Percentiles rank a stretch among this genome's conserved stretches.
phyloP scores from a whole-genome alignment of 2,888 invertebrate genomes.

The Hydraecia micacea region DNA sequence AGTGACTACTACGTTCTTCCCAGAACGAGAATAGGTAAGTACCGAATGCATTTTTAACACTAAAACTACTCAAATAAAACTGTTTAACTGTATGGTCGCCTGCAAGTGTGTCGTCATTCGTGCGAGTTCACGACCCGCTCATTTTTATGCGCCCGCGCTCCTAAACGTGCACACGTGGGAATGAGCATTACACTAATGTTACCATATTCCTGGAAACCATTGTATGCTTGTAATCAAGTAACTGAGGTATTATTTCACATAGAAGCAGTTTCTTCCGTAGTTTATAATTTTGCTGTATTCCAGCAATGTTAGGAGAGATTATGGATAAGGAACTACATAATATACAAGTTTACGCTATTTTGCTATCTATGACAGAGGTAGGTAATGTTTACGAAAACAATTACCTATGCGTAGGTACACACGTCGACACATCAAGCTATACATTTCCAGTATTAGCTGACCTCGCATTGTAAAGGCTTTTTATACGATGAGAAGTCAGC shows the following conservation, averaged over 20 bases:
- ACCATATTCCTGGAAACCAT: conserved; percentile 64
- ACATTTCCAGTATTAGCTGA: neutral
- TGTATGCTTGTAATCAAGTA: conserved; percentile 56
- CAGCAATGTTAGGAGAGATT: conserved; percentile 6
- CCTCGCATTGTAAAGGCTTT: neutral
- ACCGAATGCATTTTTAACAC: conserved; percentile 27
- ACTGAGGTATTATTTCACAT: conserved; percentile 51
- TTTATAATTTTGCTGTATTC: conserved; percentile 38
- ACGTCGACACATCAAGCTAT: neutral
- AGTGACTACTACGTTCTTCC: neutral
- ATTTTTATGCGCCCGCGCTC: conserved; percentile 67
- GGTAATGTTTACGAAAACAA: neutral
- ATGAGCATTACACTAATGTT: conserved; percentile 63
- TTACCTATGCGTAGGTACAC: neutral
- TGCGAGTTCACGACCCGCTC: conserved; percentile 72
- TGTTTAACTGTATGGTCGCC: conserved; percentile 39
- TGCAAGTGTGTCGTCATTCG: conserved; percentile 55
- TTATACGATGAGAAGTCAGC: no score
- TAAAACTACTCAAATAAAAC: conserved; percentile 41
- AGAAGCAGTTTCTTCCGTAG: conserved; percentile 16
- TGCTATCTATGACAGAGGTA: neutral
- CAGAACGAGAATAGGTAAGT: conserved; percentile 26
- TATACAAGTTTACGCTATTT: neutral
- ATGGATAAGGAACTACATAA: neutral
- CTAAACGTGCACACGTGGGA: conserved; percentile 70